Base-by-base conservation (phyloP, 2,888 invertebrate species). In the Agapostemon virescens region DNA sequence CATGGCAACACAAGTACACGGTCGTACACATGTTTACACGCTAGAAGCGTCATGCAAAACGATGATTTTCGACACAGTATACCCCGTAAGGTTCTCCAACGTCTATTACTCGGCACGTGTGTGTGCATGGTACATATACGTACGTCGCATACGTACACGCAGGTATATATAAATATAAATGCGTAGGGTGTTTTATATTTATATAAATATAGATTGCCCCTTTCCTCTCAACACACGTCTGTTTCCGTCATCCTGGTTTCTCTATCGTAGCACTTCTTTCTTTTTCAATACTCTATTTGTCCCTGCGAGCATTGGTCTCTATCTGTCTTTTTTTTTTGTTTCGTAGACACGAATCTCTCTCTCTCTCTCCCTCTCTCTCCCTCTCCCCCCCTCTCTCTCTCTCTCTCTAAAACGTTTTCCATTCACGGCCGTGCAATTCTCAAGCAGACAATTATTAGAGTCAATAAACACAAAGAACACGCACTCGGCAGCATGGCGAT, bases 31-130 rank as follows among this genome's bases (percentile, higher is more conserved):
- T 55, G 64, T 38, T 81, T 52, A 49, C 58, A 84, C 71, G 64
- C 74, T 72, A 69, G 49, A 86, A 86, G 89, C 83, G 79, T 87
- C 90, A 89, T 90, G 90, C 90, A 90, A 89, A 86, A 88, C 87
- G 83, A 82, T 85, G 78, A 74, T 83, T 85, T 85, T 83, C 79
- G 85, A 86, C 86, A 83, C 82, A 83, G 55, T 77, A 84, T 73
- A 82, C 84, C 81, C 78, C 69, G 74, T 30, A 42, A 26, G 40
- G 30, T 45, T 40, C 26, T 67, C 67, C 67, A 42, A 67, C 67
- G 40, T 20, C 30, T 30, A 45, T 26, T 45, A 20, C 20, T 67
- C 40, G 67, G 30, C 42, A 11, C 11, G 23, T 69, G 26, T 55
- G 52, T 69, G 33, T 33, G 33, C 5, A 5, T 33, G 33, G 33